Evolutionary conservation across 1,140 invertebrate species (phyloP).

Genomic region (Glomeris maerens): DNA sequence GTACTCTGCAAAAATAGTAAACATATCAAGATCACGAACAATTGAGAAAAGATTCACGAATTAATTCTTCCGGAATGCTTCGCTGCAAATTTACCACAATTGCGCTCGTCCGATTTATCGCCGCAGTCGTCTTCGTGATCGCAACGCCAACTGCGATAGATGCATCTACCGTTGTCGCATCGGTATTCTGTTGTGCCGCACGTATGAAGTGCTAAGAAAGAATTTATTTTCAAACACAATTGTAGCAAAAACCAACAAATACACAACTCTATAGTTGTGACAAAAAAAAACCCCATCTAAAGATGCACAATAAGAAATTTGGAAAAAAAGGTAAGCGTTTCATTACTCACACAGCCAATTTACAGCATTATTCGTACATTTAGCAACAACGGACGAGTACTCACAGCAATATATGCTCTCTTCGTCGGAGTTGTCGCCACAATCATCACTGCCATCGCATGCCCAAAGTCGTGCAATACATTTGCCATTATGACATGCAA

Average conservation of each 20-base stretch:
- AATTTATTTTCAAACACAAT: conserved; percentile 22
- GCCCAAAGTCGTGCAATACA: conserved; percentile 93
- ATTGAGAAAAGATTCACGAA: no score
- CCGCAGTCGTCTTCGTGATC: conserved; percentile 92
- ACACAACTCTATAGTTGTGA: not conserved
- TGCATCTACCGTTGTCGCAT: conserved; percentile 86
- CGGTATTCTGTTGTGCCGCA: conserved; percentile 85
- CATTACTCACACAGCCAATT: not conserved
- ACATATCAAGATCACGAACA: not conserved
- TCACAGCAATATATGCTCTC: conserved; percentile 75
- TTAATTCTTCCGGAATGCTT: no score
- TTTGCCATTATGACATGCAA: conserved; percentile 83
- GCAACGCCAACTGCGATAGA: conserved; percentile 88
- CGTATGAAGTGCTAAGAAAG: conserved; percentile 63
- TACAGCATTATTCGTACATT: no score
- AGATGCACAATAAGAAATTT: conserved; percentile 12
- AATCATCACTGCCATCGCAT: conserved; percentile 90
- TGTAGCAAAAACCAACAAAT: conserved; percentile 17
- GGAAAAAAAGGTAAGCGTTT: not conserved
- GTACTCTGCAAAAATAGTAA: conserved; percentile 39
- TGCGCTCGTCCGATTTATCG: conserved; percentile 77
- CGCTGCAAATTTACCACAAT: conserved; percentile 47
- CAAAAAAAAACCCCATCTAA: no score
- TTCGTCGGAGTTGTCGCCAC: conserved; percentile 88
- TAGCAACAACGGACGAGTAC: conserved; percentile 20